Conservation (phyloP, 1,140 invertebrate species). For the Lordiphosa clarofinis region DNA sequence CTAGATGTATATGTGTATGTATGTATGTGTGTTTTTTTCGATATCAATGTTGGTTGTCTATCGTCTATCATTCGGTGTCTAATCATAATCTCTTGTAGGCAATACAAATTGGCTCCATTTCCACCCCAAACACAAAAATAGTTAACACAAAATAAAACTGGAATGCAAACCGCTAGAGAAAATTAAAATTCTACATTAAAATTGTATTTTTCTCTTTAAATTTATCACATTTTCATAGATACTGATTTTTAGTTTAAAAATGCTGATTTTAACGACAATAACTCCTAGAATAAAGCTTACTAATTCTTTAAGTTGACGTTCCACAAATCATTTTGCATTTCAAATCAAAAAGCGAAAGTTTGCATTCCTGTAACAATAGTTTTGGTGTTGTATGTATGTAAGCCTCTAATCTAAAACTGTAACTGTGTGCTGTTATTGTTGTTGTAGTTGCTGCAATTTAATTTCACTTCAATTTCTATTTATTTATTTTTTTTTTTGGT, state of each 20-base stretch:
- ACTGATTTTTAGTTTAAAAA: too few relatives aligned
- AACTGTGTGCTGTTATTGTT: slow-evolving; percentile 68
- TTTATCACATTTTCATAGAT: too few relatives aligned
- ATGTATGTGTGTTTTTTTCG: slow-evolving; percentile 37
- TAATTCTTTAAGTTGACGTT: too few relatives aligned
- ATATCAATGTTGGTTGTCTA: slow-evolving; percentile 37
- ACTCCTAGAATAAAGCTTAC: too few relatives aligned
- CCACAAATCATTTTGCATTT: too few relatives aligned
- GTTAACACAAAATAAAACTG: too few relatives aligned
- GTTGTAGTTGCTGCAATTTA: slow-evolving; percentile 20
- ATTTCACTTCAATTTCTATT: too few relatives aligned
- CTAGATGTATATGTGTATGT: slow-evolving; percentile 46
- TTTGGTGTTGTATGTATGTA: slow-evolving; percentile 76
- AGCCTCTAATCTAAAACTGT: slow-evolving; percentile 36
- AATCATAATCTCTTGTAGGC: slow-evolving; percentile 16
- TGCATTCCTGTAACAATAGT: slow-evolving; percentile 36
- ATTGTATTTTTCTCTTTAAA: too few relatives aligned
- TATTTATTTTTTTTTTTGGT: not conserved
- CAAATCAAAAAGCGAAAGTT: too few relatives aligned
- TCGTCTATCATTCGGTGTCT: slow-evolving; percentile 57
- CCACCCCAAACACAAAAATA: not conserved
- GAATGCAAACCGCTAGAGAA: too few relatives aligned
- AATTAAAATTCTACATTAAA: too few relatives aligned
- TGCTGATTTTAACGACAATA: too few relatives aligned
- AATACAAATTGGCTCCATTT: slow-evolving; percentile 26